Base-by-base conservation (phyloP, 1,140 invertebrate genomes). In the Eciton burchellii region DNA sequence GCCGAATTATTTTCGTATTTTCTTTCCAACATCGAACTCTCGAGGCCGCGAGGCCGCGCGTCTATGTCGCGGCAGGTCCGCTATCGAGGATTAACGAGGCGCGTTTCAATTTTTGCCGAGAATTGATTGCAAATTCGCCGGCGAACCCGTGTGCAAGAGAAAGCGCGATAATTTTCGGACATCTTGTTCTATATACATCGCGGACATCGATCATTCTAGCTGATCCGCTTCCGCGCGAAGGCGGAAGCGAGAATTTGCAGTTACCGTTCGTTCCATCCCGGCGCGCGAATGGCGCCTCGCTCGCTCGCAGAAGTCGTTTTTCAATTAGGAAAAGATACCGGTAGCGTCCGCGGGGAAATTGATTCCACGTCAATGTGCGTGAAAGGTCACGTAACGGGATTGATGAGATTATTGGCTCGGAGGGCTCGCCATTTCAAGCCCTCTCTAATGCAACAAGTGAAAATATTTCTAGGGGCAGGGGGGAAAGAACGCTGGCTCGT, bases 341-440 rank as follows among this genome's bases (percentile, higher is more conserved):
- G 35, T 35, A 8, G 24, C 63, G 63, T 79, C 16, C 49, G 24
- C 74, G 52, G 62, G 49, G 35, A 79, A 79, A 79, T 79, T 79
- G 63, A 79, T 79, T 79, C 63, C 49, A 79, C 12, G 35, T 79
- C 74, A 49, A 79, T 79, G 74, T 79, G 63, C 74, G 52, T 79
- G 74, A 79, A 79, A 79, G 74, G 49, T 79, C 63, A 79, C 60
- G 62, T 77, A 77, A 68, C 49, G 62, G 63, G 74, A 79, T 79
- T 79, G 74, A 79, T 70, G 52, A 70, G 74, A 79, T 79, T 79
- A 79, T 79, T 79, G 63, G 74, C 74, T 79, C 35, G 52, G 56
- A 21, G 49, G 47, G 63, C 24, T 79, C 63, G 74, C 41, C 74
- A 57, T 79, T 79, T 79, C 74, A 79, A 70, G 74, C 35, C 41